A percentile compares a stretch with the other conserved stretches of the same genome.
Evolutionary conservation across 1,140 invertebrate genomes (phyloP).

Genomic region (Druon quercuslanigerum): DNA sequence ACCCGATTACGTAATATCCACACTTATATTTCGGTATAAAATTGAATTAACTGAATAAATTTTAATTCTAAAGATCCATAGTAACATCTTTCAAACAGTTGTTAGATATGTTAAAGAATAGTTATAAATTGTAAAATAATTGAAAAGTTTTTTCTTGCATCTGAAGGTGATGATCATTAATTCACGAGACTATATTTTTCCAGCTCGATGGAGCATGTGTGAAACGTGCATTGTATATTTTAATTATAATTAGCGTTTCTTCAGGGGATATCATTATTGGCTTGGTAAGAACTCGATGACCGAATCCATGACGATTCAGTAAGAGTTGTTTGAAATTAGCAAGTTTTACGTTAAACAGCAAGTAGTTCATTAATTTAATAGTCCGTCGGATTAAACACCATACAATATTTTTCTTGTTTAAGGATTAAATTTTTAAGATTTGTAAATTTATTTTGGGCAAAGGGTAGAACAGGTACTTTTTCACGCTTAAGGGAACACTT

Average conservation of each 20-base stretch:
- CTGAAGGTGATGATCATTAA: conserved; percentile 6
- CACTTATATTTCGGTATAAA: too few species aligned
- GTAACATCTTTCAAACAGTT: neutral
- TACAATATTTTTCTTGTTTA: neutral
- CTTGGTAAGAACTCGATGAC: conserved; percentile 11
- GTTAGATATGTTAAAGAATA: neutral
- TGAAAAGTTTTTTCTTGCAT: neutral
- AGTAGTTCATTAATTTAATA: neutral
- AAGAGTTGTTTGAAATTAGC: conserved; percentile 15
- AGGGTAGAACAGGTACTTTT: too few species aligned
- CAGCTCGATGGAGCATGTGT: conserved; percentile 8
- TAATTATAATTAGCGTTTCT: neutral
- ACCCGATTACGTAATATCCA: too few species aligned
- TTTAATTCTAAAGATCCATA: too few species aligned
- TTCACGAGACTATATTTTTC: neutral
- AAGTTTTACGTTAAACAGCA: neutral
- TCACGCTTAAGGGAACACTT: too few species aligned
- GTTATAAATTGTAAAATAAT: conserved; percentile 1
- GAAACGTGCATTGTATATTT: conserved; percentile 4
- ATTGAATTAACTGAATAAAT: too few species aligned
- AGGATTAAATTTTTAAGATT: neutral
- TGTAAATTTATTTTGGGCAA: neutral
- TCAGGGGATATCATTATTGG: neutral
- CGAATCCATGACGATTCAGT: conserved; percentile 1
- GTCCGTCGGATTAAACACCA: neutral